Evolutionary conservation across 1,140 invertebrate species (phyloP).

Genomic region (Parapsyche elsis): DNA sequence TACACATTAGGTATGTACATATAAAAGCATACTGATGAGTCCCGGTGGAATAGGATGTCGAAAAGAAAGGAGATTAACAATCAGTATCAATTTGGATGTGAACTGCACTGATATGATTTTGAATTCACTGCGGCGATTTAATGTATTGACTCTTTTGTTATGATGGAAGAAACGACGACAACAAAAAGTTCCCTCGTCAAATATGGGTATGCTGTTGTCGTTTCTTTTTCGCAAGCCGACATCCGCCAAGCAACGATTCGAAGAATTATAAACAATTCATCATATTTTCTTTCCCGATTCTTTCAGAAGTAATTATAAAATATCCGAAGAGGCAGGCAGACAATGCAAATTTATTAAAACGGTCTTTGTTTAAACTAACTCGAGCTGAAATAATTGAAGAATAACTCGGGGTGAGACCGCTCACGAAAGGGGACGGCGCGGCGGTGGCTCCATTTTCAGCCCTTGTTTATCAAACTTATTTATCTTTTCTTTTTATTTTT

Average conservation of each 20-base stretch:
- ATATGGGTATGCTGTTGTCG: constrained; percentile 45
- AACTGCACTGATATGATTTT: neutral
- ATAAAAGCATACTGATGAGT: too few species aligned
- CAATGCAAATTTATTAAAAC: constrained; percentile 54
- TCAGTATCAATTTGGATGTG: too few species aligned
- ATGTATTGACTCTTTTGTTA: constrained; percentile 50
- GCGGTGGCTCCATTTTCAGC: constrained; percentile 48
- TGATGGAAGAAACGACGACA: constrained; percentile 41
- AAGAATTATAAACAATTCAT: constrained; percentile 55
- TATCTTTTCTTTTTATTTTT: constrained; percentile 55
- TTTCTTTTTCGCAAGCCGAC: constrained; percentile 39
- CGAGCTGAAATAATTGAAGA: constrained; percentile 55
- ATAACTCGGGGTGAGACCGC: constrained; percentile 44
- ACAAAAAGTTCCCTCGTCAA: constrained; percentile 53
- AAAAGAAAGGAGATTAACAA: too few species aligned
- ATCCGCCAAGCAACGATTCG: constrained; percentile 43
- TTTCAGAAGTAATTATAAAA: constrained; percentile 54
- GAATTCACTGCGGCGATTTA: constrained; percentile 51
- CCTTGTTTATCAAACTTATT: constrained; percentile 52
- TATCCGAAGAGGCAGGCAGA: constrained; percentile 47
- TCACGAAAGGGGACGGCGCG: too few species aligned
- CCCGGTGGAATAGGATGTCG: too few species aligned
- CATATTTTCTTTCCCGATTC: constrained; percentile 51
- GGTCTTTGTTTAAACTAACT: constrained; percentile 56
- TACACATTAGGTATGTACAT: too few species aligned